Base-by-base conservation (phyloP, 2,888 invertebrate genomes). In the Eubasilissa splendida region DNA sequence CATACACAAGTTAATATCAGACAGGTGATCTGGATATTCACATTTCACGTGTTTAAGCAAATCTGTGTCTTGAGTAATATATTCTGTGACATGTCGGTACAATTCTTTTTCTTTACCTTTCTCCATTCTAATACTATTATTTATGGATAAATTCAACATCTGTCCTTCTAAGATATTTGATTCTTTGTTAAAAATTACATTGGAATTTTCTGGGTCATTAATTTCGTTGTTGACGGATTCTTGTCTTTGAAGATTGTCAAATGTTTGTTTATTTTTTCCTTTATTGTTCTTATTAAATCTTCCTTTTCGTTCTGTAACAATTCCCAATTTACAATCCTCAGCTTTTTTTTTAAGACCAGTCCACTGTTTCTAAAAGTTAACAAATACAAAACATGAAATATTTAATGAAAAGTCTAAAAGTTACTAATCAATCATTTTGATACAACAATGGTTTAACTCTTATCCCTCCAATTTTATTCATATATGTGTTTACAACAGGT, bases 61-160 rank as follows among this genome's bases (percentile, higher is more conserved):
- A 85, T 94, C 89, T 0, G 93, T 91, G 52, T 92, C 86, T 9
- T 90, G 88, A 0, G 93, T 93, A 7, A 95, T 92, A 86, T 90
- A 94, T 66, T 90, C 87, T 0, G 92, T 90, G 0, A 92, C 90
- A 84, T 94, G 94, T 85, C 93, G 92, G 84, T 94, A 95, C 2
- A 88, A 81, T 59, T 54, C 33, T 56, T 58, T 33, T 56, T 12
- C 56, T 73, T 56, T 73, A 52, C 50, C 4, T 14, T 42, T 63
- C 5, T 70, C 8, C 53, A 11, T 11, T 14, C 4, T n/a, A 10
- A 2, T 42, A 70, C 10, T 14, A 14, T 8, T 12, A 5, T 68
- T n/a, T 14, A 68, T 9, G 14, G 53, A 70, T 22, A 70, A 70
- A 52, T 70, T 53, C 22, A 10, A 22, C 3, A 70, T 9, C 7